Conservation (phyloP, 1,140 invertebrate genomes). For the Lordiphosa mommai region DNA sequence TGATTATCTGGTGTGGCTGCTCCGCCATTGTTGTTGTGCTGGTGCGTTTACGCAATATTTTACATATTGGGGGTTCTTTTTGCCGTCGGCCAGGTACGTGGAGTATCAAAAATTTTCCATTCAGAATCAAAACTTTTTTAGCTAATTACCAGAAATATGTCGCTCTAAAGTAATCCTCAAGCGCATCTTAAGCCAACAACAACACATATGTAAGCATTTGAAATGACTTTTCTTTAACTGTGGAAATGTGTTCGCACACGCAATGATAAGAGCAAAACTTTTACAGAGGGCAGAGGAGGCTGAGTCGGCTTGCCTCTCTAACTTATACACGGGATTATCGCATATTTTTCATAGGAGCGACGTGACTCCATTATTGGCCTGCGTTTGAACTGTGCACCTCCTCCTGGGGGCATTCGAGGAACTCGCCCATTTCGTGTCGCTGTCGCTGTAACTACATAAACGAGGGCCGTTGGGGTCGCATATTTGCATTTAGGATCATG, state of each 20-base stretch:
- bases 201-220: slow-evolving; percentile 50
- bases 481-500: slow-evolving; percentile 47
- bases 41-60: slow-evolving; percentile 48
- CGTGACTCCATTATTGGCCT: slow-evolving; percentile 73
- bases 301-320: neutral
- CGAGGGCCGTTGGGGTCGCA: slow-evolving; percentile 18
- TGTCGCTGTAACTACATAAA: slow-evolving; percentile 32
- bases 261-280: slow-evolving; percentile 53
- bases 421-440: slow-evolving; percentile 35
- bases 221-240: slow-evolving; percentile 23
- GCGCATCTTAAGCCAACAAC: slow-evolving; percentile 15
- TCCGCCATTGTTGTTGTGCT: slow-evolving; percentile 44
- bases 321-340: slow-evolving; percentile 61
- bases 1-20: slow-evolving; percentile 53
- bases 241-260: slow-evolving; percentile 1
- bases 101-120: slow-evolving; percentile 38
- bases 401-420: slow-evolving; percentile 17
- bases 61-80: slow-evolving; percentile 31
- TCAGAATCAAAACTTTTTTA: slow-evolving; percentile 52
- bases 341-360: slow-evolving; percentile 75
- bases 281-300: slow-evolving; percentile 31
- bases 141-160: slow-evolving; percentile 45
- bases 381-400: slow-evolving; percentile 2
- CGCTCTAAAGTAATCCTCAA: slow-evolving; percentile 2
- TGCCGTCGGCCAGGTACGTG: slow-evolving; percentile 26